A percentile compares a stretch with the other conserved stretches of the same genome.
Conservation (phyloP, 2,113 vertebrate genomes). For the Mobula hypostoma region DNA sequence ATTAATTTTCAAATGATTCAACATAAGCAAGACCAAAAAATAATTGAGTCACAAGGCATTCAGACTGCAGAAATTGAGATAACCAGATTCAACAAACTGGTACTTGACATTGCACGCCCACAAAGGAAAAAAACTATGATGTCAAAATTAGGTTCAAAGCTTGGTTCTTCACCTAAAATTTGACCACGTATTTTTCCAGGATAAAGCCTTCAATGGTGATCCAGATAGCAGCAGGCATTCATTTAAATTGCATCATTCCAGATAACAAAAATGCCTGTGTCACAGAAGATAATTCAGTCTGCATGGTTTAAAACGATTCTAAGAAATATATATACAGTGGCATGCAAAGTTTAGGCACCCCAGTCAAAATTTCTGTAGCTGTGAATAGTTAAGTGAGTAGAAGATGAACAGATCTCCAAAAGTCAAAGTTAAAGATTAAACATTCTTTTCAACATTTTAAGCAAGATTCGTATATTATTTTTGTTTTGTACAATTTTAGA, state of each 20-base stretch:
- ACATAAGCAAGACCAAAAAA: background rate
- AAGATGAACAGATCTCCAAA: too few relatives aligned
- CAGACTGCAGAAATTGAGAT: background rate
- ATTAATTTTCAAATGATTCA: background rate
- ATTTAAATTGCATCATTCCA: background rate
- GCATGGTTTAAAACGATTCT: background rate
- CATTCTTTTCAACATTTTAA: too few relatives aligned
- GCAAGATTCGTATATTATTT: too few relatives aligned
- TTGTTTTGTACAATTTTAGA: too few relatives aligned
- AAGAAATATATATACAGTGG: background rate
- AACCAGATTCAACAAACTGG: background rate
- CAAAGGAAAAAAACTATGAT: background rate
- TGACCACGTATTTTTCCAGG: background rate
- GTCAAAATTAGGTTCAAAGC: background rate
- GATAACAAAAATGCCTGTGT: background rate
- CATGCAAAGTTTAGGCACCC: too few relatives aligned
- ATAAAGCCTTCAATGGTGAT: background rate
- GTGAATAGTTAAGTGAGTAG: too few relatives aligned
- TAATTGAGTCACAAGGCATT: background rate
- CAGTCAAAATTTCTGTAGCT: too few relatives aligned
- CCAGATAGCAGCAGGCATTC: background rate
- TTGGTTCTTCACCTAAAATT: background rate
- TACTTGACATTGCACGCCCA: background rate
- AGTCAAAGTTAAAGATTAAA: too few relatives aligned
- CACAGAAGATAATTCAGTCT: background rate